Evolutionary conservation across 2,888 invertebrate species (phyloP).

Genomic region (Stictocephala bisonia): DNA sequence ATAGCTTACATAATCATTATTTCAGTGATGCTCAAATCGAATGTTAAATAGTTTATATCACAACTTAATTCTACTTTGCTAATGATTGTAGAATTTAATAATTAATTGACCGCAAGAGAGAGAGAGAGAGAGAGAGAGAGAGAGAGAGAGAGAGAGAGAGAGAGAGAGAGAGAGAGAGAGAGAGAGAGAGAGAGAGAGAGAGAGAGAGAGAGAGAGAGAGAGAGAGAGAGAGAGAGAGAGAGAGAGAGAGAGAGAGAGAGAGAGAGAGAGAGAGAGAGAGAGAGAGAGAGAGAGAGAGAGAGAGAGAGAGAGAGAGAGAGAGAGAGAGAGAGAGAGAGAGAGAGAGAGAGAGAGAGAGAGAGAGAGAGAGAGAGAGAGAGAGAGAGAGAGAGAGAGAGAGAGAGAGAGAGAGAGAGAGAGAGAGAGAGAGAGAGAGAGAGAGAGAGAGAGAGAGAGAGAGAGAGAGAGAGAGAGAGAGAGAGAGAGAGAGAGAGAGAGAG

Average conservation of each 20-base stretch:
- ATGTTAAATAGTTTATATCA: no score
- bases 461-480: slow-evolving; percentile 29
- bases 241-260: slow-evolving; percentile 8
- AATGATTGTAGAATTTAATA: no score
- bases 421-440: slow-evolving; percentile 7
- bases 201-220: slow-evolving; percentile 1
- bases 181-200: slow-evolving; percentile 1
- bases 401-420: slow-evolving; percentile 13
- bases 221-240: slow-evolving; percentile 1
- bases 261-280: slow-evolving; percentile 1
- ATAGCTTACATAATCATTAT: no score
- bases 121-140: no score
- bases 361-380: slow-evolving; percentile 12
- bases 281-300: slow-evolving; percentile 7
- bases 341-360: slow-evolving; percentile 5
- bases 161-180: slow-evolving; percentile 14
- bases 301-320: slow-evolving; percentile 26
- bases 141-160: slow-evolving; percentile 37
- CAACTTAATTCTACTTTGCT: no score
- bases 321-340: background rate
- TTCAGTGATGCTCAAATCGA: no score
- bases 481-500: slow-evolving; percentile 2
- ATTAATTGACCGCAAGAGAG: background rate
- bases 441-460: slow-evolving; percentile 6
- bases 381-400: background rate